Conservation (phyloP, 1,140 invertebrate genomes). For the Papilio dardanus region DNA sequence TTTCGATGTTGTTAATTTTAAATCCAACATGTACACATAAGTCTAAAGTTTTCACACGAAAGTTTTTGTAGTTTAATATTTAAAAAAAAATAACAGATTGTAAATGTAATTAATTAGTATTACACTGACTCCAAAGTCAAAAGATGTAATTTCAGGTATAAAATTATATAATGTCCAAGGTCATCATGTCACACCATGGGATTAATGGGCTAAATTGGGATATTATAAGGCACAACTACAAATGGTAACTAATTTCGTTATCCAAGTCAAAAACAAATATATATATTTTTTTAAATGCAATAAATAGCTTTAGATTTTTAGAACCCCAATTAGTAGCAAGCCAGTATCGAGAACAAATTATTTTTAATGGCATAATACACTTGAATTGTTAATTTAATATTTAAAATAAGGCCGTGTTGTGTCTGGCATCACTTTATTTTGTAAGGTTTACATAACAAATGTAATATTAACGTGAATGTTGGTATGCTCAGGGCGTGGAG, state of each 20-base stretch:
- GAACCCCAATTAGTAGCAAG: slow-evolving; percentile 26
- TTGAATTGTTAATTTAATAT: not conserved
- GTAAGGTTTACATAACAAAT: slow-evolving; percentile 42
- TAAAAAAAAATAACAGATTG: slow-evolving; percentile 32
- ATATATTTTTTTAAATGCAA: slow-evolving; percentile 32
- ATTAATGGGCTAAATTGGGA: slow-evolving; percentile 70
- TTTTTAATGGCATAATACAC: slow-evolving; percentile 26
- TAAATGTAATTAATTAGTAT: slow-evolving; percentile 52
- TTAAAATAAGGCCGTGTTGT: slow-evolving; percentile 24
- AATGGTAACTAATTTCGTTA: slow-evolving; percentile 63
- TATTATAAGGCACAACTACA: slow-evolving; percentile 62
- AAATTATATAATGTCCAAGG: slow-evolving; percentile 52
- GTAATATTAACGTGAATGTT: slow-evolving; percentile 72
- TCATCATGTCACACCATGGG: slow-evolving; percentile 66
- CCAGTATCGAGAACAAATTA: slow-evolving; percentile 28
- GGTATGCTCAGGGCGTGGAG: slow-evolving; percentile 80
- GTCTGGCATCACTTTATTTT: slow-evolving; percentile 39
- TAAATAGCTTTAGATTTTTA: slow-evolving; percentile 22
- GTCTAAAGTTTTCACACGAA: slow-evolving; percentile 26
- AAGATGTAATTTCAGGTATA: slow-evolving; percentile 72
- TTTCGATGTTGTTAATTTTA: not conserved
- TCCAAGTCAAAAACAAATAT: slow-evolving; percentile 37
- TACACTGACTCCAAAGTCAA: slow-evolving; percentile 55
- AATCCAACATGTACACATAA: not conserved
- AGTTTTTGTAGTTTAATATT: slow-evolving; percentile 33